These are phyloP conservation scores for Hipparchia sbordonii DNA, from an alignment of 2,888 invertebrate species.

Conservation along the genomic window DNA sequence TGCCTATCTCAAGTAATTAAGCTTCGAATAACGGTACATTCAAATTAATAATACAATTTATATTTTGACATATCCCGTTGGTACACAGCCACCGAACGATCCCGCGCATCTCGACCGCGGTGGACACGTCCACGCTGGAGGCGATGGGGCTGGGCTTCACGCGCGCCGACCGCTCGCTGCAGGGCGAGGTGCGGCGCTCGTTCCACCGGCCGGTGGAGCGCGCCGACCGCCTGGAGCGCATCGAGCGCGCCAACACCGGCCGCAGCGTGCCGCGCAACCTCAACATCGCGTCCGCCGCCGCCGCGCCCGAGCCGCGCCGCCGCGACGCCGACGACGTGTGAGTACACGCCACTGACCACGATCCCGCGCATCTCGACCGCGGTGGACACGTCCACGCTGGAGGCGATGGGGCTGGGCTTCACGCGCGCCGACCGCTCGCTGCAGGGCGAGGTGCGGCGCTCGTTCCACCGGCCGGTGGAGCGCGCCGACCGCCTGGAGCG, in stretches of 20 bases:
- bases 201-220: too few species aligned
- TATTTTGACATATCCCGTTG: too few species aligned
- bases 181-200: too few species aligned
- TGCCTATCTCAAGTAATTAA: too few species aligned
- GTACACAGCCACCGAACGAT: slow-evolving; percentile 72
- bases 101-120: slow-evolving; percentile 48
- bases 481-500: slow-evolving; percentile 49
- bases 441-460: slow-evolving; percentile 71
- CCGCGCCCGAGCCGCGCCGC: slow-evolving; percentile 50
- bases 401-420: slow-evolving; percentile 51
- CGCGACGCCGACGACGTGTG: slow-evolving; percentile 27
- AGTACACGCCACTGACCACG: background rate
- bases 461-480: slow-evolving; percentile 63
- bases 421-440: slow-evolving; percentile 59
- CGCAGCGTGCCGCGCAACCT: too few species aligned
- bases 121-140: too few species aligned
- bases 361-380: slow-evolving; percentile 68
- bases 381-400: slow-evolving; percentile 58
- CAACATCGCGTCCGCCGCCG: slow-evolving; percentile 30
- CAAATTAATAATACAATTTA: background rate
- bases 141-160: too few species aligned
- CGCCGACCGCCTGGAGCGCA: too few species aligned
- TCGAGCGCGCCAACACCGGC: too few species aligned
- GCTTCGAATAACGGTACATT: too few species aligned
- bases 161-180: too few species aligned